These are phyloP conservation scores for Craterocephalus amniculus DNA, from an alignment of 2,797 vertebrate genomes.

Conservation along the genomic window DNA sequence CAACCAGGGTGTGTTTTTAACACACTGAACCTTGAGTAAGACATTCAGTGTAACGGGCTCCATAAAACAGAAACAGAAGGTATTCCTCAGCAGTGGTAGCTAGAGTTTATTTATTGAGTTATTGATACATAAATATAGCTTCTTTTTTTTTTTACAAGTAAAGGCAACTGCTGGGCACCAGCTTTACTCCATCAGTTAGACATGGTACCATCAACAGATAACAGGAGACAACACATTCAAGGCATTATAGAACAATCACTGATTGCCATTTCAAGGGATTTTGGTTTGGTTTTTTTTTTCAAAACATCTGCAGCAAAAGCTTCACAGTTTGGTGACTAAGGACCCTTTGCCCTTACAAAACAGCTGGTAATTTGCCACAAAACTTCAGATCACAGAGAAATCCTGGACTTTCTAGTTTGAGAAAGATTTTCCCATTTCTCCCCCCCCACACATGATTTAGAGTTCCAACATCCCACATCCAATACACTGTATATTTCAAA, in stretches of 20 bases:
- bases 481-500: background rate
- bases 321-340: too few species aligned
- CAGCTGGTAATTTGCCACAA: background rate
- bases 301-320: too few species aligned
- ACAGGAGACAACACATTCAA: background rate
- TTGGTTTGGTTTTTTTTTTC: too few species aligned
- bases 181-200: background rate
- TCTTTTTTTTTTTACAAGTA: background rate
- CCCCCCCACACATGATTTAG: background rate
- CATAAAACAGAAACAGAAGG: background rate
- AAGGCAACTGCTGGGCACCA: too few species aligned
- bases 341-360: too few species aligned
- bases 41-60: too few species aligned
- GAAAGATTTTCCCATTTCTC: background rate
- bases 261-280: background rate
- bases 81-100: too few species aligned
- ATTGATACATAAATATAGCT: background rate
- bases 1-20: too few species aligned
- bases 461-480: background rate
- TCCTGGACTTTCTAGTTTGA: background rate
- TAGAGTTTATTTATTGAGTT: background rate
- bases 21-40: background rate
- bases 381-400: background rate
- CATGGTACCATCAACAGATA: background rate
- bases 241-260: background rate